Percentiles rank a stretch among this genome's conserved stretches.
Conservation (phyloP, 1,140 invertebrate species). For the Heliothis subflexa region DNA sequence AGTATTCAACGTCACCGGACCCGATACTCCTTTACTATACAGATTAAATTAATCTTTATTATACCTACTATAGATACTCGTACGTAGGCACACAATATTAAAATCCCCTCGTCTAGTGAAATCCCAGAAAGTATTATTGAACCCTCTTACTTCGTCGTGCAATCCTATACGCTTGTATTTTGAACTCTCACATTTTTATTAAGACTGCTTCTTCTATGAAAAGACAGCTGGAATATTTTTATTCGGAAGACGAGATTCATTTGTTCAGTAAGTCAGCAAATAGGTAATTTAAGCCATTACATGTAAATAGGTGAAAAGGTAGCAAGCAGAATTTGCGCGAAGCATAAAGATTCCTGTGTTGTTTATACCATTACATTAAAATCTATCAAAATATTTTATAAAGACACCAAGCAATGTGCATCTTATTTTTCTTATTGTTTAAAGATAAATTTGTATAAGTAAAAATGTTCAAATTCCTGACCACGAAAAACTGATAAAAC, state of each 20-base stretch:
- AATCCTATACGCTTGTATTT: conserved; percentile 38
- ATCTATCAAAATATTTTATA: too few species aligned
- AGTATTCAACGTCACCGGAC: too few species aligned
- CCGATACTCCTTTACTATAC: not conserved
- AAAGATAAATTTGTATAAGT: too few species aligned
- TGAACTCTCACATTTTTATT: conserved; percentile 18
- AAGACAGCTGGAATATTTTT: conserved; percentile 16
- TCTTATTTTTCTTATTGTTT: too few species aligned
- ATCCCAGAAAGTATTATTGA: conserved; percentile 21
- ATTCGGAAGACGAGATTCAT: conserved; percentile 1
- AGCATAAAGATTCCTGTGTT: too few species aligned
- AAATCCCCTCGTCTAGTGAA: conserved; percentile 10
- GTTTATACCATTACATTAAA: too few species aligned
- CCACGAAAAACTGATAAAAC: too few species aligned
- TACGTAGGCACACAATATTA: conserved; percentile 29
- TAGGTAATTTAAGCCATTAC: not conserved
- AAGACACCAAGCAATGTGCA: too few species aligned
- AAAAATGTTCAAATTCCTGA: too few species aligned
- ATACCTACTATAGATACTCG: not conserved
- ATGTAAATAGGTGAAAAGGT: too few species aligned
- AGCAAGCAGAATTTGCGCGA: too few species aligned
- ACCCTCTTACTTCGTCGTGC: conserved; percentile 27
- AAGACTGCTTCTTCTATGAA: conserved; percentile 4
- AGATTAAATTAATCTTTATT: conserved; percentile 1
- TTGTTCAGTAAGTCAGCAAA: not conserved